Conservation (phyloP, 2,888 invertebrate genomes). For the Nebria brevicollis region DNA sequence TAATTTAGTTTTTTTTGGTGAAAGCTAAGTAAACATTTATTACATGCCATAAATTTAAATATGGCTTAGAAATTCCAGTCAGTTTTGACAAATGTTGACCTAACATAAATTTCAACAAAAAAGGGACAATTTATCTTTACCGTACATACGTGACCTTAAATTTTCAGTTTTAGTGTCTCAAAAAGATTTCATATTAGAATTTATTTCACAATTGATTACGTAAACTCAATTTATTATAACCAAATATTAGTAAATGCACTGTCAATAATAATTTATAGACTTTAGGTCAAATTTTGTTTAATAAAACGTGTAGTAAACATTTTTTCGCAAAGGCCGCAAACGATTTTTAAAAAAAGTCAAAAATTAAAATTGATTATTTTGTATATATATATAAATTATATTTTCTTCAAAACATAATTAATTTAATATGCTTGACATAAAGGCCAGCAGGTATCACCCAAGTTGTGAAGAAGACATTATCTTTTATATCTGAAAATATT, state of each 20-base stretch:
- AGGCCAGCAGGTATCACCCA: not conserved
- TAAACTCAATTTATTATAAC: too few species aligned
- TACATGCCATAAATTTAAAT: constrained; percentile 27
- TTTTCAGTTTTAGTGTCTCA: too few species aligned
- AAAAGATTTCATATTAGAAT: too few species aligned
- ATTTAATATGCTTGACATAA: not conserved
- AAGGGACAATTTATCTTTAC: not conserved
- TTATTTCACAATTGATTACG: too few species aligned
- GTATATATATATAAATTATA: not conserved
- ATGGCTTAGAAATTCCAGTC: constrained; percentile 28
- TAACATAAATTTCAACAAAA: constrained; percentile 6
- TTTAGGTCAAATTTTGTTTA: too few species aligned
- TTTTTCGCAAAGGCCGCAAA: too few species aligned
- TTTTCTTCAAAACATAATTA: not conserved
- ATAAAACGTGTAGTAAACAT: too few species aligned
- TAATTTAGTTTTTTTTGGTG: constrained; percentile 28
- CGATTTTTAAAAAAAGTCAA: too few species aligned
- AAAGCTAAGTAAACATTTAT: constrained; percentile 30
- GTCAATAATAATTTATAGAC: too few species aligned
- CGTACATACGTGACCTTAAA: not conserved
- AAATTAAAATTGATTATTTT: too few species aligned
- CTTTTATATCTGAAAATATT: not conserved
- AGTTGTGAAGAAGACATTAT: not conserved
- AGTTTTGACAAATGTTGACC: constrained; percentile 34
- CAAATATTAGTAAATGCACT: too few species aligned